Evolutionary conservation across 2,113 vertebrate species (phyloP).

Genomic region (Alexandromys fortis): DNA sequence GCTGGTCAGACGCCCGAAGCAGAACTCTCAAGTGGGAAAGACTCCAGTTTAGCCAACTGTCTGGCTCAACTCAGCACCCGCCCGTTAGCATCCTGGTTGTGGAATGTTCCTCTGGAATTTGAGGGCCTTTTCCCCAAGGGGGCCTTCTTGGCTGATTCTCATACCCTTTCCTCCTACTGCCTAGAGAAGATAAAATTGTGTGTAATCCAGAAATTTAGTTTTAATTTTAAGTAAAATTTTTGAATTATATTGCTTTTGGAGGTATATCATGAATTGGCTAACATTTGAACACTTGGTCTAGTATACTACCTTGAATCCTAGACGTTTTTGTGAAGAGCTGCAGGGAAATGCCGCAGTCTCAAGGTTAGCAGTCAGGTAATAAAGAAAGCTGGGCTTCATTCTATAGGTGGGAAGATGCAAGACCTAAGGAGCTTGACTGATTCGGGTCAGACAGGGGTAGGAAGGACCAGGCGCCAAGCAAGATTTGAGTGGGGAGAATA

Average conservation of each 20-base stretch:
- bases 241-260: slow-evolving; percentile 45
- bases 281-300: not conserved
- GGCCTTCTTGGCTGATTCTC: slow-evolving; percentile 52
- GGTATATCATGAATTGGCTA: not conserved
- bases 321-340: not conserved
- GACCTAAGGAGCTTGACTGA: not conserved
- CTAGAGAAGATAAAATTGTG: slow-evolving; percentile 43
- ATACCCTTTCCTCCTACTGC: slow-evolving; percentile 38
- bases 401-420: not conserved
- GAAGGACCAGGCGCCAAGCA: not conserved
- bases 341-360: not conserved
- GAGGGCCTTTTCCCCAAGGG: slow-evolving; percentile 54
- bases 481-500: not conserved
- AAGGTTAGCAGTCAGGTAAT: not conserved
- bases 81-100: slow-evolving; percentile 56
- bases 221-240: slow-evolving; percentile 48
- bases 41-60: not conserved
- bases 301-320: not conserved
- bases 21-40: not conserved
- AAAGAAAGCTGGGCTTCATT: not conserved
- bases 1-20: not conserved
- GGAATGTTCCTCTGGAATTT: slow-evolving; percentile 74
- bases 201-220: slow-evolving; percentile 68
- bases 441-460: not conserved
- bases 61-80: not conserved